Evolutionary conservation across 2,888 invertebrate species (phyloP).

Genomic region (Muschampia plurimacula): DNA sequence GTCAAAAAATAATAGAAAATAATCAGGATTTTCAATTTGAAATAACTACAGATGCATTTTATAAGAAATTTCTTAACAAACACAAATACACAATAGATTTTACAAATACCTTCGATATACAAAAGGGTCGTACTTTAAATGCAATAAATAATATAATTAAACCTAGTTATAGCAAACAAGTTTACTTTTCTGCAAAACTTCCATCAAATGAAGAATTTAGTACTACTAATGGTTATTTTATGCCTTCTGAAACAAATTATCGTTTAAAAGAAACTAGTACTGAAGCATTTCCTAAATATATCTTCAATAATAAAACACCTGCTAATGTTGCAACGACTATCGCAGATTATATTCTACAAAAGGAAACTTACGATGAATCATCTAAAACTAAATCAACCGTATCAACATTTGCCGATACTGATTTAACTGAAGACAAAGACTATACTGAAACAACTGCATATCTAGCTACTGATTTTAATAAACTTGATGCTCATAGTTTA

Average conservation of each 20-base stretch:
- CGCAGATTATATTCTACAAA: constrained; percentile 24
- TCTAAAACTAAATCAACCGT: background rate
- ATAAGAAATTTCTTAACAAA: constrained; percentile 27
- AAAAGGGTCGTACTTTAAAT: constrained; percentile 26
- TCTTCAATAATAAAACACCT: constrained; percentile 10
- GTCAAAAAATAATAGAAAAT: constrained; percentile 2
- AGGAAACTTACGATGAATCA: background rate
- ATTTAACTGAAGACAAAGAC: constrained; percentile 31
- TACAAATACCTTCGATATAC: background rate
- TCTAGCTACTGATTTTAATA: constrained; percentile 37
- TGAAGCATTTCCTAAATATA: constrained; percentile 1
- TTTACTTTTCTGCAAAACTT: constrained; percentile 6
- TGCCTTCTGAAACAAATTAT: background rate
- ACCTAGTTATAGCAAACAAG: constrained; percentile 26
- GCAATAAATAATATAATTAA: constrained; percentile 39
- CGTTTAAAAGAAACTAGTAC: constrained; percentile 10
- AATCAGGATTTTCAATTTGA: background rate
- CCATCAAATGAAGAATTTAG: constrained; percentile 9
- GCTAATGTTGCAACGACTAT: constrained; percentile 14
- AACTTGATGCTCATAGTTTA: constrained; percentile 43
- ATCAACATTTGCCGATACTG: constrained; percentile 9
- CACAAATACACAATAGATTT: constrained; percentile 29
- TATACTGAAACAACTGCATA: constrained; percentile 29
- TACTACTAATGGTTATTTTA: background rate
- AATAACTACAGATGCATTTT: background rate